Percentiles rank a stretch among this genome's conserved stretches.
These are phyloP conservation scores for Penaeus chinensis DNA, from an alignment of 1,140 invertebrate species.

Conservation along the genomic window DNA sequence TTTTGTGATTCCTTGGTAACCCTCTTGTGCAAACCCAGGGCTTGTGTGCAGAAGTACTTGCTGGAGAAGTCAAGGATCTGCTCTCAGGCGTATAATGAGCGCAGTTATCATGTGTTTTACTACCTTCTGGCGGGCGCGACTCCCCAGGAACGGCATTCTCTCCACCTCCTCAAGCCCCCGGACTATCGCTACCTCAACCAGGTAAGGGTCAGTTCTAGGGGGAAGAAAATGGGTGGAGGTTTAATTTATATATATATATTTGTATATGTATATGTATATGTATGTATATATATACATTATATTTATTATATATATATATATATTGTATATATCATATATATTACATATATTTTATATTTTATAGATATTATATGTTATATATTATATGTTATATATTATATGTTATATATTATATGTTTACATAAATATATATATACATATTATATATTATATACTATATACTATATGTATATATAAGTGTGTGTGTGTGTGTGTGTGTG, in stretches of 20 bases:
- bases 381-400: not conserved
- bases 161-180: conserved; percentile 83
- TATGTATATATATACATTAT: too few relatives aligned
- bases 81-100: conserved; percentile 90
- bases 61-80: conserved; percentile 96
- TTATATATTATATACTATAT: not conserved
- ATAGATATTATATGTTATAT: not conserved
- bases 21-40: conserved; percentile 71
- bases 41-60: conserved; percentile 96
- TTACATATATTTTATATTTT: not conserved
- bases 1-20: not conserved
- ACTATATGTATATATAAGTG: too few relatives aligned
- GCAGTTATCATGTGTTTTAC: conserved; percentile 99
- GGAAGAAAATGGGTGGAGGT: too few relatives aligned
- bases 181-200: conserved; percentile 90
- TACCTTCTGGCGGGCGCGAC: conserved; percentile 91
- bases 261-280: too few relatives aligned
- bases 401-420: not conserved
- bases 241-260: too few relatives aligned
- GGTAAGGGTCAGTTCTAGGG: conserved; percentile 67
- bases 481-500: too few relatives aligned
- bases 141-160: conserved; percentile 82
- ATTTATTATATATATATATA: too few relatives aligned
- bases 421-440: not conserved
- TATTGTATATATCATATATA: not conserved